These are phyloP conservation scores for Hymenochirus boettgeri DNA, from an alignment of 2,113 vertebrate species.

Conservation along the genomic window DNA sequence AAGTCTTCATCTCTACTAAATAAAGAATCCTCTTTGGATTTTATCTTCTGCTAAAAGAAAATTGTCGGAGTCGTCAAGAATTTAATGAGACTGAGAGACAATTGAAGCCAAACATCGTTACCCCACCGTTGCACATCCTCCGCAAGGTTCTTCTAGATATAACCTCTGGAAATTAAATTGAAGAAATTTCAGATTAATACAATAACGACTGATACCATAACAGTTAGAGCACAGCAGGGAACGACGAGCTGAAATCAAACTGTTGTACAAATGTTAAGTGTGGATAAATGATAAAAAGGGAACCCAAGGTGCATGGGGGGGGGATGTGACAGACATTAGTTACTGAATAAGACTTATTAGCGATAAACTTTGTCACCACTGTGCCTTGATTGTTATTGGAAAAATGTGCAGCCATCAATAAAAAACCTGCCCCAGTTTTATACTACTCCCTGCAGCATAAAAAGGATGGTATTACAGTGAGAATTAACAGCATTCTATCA, in stretches of 20 bases:
- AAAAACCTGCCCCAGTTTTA: too few relatives aligned
- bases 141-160: constrained; percentile 36
- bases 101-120: constrained; percentile 36
- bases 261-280: too few relatives aligned
- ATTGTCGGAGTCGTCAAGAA: constrained; percentile 35
- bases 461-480: too few relatives aligned
- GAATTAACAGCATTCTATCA: too few relatives aligned
- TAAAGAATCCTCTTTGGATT: constrained; percentile 44
- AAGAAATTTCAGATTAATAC: not conserved
- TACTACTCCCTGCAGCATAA: too few relatives aligned
- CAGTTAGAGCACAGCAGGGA: not conserved
- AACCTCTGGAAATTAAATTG: constrained; percentile 38
- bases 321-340: too few relatives aligned
- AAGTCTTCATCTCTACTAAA: constrained; percentile 27
- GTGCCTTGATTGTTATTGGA: too few relatives aligned
- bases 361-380: too few relatives aligned
- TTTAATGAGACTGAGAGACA: constrained; percentile 44
- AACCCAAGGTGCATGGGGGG: too few relatives aligned
- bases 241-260: not conserved
- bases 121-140: constrained; percentile 37
- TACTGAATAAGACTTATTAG: too few relatives aligned
- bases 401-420: too few relatives aligned
- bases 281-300: too few relatives aligned
- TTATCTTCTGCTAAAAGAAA: constrained; percentile 46
- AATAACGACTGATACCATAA: not conserved